Evolutionary conservation across 2,113 vertebrate genomes (phyloP), one percentile per base, ranked within the genome.

Genomic region (Lates calcarifer): DNA sequence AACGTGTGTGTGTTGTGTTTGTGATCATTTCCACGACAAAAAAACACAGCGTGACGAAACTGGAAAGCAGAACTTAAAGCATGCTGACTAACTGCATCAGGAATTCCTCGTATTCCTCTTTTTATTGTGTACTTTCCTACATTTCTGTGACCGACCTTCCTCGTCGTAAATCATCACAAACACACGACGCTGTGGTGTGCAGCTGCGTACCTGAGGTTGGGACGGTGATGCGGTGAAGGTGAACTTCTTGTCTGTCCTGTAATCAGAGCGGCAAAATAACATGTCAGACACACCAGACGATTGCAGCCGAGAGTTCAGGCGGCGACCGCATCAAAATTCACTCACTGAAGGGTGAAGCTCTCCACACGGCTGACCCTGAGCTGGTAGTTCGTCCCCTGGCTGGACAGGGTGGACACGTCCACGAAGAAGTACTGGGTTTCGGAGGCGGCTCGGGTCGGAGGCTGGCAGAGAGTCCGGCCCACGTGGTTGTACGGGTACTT

Each of bases 401-500:
- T 89, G 3, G 98, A 97, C 20, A 99, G 93, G 0, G 98, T 99
- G 6, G 98, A 99, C 70, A 99, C 98, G 0, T 99, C 98, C 79
- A 99, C 95, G 0, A 96, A 99, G 92, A 99, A 99, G 90, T 93
- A 95, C 93, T 99, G 96, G 6, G 94, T 96, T 94, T 99, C 97
- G 0, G 95, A 94, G 63, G 95, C 94, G 0, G 90, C 95, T 76
- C 94, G 96, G 43, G 96, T 95, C 0, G 95, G 97, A 0, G 98
- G 98, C 84, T 99, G 98, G 90, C 98, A 99, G 69, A 99, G 86
- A 0, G 98, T 99, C 26, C 98, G 96, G 58, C 96, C 96, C 75
- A 99, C 96, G 80, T 99, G 96, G 73, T 96, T 95, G 92, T 99
- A 99, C 1, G 95, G 95, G 77, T 99, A 99, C 71, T 99, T 98